A percentile compares a stretch with the other conserved stretches of the same genome.
These are phyloP conservation scores for Liparis tanakae DNA, from an alignment of 2,797 vertebrate genomes.

Conservation along the genomic window DNA sequence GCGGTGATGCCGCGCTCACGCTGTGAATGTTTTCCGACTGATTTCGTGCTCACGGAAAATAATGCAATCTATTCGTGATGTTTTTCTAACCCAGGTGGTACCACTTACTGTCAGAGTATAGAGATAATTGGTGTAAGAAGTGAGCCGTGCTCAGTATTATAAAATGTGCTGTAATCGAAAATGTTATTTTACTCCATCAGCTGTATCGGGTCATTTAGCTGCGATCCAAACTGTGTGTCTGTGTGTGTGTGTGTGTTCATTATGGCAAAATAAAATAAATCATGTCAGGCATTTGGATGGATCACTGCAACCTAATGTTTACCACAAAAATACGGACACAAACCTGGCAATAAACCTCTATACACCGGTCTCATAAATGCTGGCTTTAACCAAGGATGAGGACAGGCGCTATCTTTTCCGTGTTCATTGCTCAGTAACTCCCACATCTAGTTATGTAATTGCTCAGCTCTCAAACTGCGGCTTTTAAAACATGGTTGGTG, in stretches of 20 bases:
- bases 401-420: conserved; percentile 16
- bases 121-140: conserved; percentile 50
- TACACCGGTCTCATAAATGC: background rate
- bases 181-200: conserved; percentile 23
- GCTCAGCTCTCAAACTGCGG: conserved; percentile 16
- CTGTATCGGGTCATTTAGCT: conserved; percentile 1
- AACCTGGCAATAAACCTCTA: background rate
- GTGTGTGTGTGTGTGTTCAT: conserved; percentile 12
- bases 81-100: conserved; percentile 45
- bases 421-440: conserved; percentile 35
- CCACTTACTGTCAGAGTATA: conserved; percentile 35
- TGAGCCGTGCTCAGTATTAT: conserved; percentile 37
- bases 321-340: background rate
- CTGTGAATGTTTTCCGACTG: conserved; percentile 57
- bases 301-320: conserved; percentile 12
- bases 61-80: conserved; percentile 28
- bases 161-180: conserved; percentile 30
- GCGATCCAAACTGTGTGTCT: conserved; percentile 9
- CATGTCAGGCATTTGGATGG: background rate
- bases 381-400: background rate
- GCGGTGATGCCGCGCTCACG: conserved; percentile 30
- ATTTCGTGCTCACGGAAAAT: conserved; percentile 46
- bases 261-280: conserved; percentile 20
- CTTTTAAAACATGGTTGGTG: conserved; percentile 20
- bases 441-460: conserved; percentile 48